Percentiles rank a stretch among this genome's conserved stretches.
Evolutionary conservation across 2,113 vertebrate species (phyloP).

Genomic region (Loxodonta africana): DNA sequence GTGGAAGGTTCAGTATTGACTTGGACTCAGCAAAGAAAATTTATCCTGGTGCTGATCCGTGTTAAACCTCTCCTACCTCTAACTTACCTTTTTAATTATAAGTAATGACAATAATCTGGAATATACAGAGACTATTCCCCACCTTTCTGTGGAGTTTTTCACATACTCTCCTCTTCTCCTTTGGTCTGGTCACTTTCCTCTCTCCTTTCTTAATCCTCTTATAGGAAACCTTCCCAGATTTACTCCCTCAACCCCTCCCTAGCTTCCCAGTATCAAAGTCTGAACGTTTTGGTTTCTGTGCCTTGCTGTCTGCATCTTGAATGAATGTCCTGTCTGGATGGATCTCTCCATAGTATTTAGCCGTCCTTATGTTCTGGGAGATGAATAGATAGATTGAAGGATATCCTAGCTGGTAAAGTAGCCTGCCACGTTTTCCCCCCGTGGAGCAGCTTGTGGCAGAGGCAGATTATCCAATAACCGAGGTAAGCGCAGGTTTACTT

Average conservation of each 20-base stretch:
- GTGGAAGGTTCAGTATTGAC: neutral
- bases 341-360: neutral
- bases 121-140: neutral
- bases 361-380: neutral
- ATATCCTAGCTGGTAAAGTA: neutral
- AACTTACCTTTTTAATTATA: constrained; percentile 12
- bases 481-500: too few species aligned
- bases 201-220: neutral
- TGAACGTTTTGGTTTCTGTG: neutral
- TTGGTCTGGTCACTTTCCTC: neutral
- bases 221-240: neutral
- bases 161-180: neutral
- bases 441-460: too few species aligned
- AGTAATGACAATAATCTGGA: neutral
- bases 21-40: neutral
- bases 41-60: neutral
- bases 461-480: too few species aligned
- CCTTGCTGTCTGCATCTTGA: neutral
- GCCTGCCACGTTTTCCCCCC: neutral
- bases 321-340: neutral
- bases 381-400: neutral
- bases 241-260: neutral
- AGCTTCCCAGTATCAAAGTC: neutral
- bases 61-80: neutral
- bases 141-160: neutral